A percentile compares a stretch with the other conserved stretches of the same genome.
These are phyloP conservation scores for Trichechus manatus DNA, from an alignment of 2,113 vertebrate genomes.

Conservation along the genomic window DNA sequence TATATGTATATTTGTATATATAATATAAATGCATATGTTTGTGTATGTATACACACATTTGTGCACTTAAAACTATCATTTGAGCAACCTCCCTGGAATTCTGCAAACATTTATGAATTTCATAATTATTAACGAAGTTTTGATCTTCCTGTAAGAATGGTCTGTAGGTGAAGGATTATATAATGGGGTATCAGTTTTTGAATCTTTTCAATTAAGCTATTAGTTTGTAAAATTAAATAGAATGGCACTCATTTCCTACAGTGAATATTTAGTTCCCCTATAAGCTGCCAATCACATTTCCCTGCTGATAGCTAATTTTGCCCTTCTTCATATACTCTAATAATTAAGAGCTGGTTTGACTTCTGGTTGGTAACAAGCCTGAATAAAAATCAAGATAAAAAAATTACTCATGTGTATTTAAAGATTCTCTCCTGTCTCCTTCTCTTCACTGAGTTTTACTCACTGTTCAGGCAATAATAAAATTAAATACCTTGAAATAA, in stretches of 20 bases:
- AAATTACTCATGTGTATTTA: slow-evolving; percentile 16
- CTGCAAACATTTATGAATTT: neutral
- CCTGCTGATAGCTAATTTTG: neutral
- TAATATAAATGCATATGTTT: neutral
- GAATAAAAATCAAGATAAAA: neutral
- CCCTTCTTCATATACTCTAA: neutral
- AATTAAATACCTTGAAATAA: neutral
- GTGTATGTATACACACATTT: neutral
- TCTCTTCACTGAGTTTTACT: neutral
- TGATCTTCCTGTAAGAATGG: slow-evolving; percentile 34
- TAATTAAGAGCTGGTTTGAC: neutral
- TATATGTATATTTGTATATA: neutral
- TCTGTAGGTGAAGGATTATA: neutral
- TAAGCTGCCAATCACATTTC: neutral
- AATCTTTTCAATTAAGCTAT: slow-evolving; percentile 48
- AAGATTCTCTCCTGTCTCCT: neutral
- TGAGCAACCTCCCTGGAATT: neutral
- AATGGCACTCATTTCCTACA: slow-evolving; percentile 37
- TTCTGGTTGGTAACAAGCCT: neutral
- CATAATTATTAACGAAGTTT: neutral
- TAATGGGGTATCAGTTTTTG: slow-evolving; percentile 36
- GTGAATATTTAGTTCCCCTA: neutral
- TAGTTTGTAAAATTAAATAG: slow-evolving; percentile 52
- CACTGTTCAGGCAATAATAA: neutral
- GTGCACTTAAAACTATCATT: neutral